phyloP scores from a whole-genome alignment of 2,113 vertebrate species.

The Eurypyga helias region DNA sequence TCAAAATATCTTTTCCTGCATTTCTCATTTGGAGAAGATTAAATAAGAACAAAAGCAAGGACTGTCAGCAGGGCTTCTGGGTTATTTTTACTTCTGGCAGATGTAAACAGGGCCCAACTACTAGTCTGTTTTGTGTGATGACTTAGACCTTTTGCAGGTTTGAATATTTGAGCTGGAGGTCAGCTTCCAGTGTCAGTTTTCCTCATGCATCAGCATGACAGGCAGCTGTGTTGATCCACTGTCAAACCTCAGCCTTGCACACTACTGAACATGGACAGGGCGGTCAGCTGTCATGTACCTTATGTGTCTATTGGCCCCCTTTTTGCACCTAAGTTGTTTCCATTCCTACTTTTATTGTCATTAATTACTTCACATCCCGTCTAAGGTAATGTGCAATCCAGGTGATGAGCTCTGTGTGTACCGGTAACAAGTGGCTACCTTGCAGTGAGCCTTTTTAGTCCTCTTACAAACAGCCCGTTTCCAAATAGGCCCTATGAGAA shows the following conservation, averaged over 20 bases:
- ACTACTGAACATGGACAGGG: rapidly evolving
- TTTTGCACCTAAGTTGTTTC: not conserved
- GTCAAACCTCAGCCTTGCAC: not conserved
- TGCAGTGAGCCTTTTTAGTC: not conserved
- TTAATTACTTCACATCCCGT: not conserved
- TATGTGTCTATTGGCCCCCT: not conserved
- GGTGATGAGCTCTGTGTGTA: not conserved
- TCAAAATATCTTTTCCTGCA: not conserved
- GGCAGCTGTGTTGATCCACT: not conserved
- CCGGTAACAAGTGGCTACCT: not conserved
- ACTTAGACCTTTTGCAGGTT: not conserved
- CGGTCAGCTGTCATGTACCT: not conserved
- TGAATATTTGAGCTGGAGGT: not conserved
- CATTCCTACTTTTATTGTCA: not conserved
- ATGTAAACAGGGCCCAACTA: not conserved
- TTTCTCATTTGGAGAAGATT: not conserved
- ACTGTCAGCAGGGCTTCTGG: not conserved
- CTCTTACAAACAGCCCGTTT: not conserved
- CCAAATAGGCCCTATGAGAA: not conserved
- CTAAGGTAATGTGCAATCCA: not conserved
- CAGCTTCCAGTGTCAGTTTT: not conserved
- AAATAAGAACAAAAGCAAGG: not conserved
- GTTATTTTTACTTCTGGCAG: conserved; percentile 9
- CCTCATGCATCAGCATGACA: not conserved
- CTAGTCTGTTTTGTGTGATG: not conserved